Base-by-base conservation (phyloP, 2,797 vertebrate genomes). In the Microcaecilia unicolor region DNA sequence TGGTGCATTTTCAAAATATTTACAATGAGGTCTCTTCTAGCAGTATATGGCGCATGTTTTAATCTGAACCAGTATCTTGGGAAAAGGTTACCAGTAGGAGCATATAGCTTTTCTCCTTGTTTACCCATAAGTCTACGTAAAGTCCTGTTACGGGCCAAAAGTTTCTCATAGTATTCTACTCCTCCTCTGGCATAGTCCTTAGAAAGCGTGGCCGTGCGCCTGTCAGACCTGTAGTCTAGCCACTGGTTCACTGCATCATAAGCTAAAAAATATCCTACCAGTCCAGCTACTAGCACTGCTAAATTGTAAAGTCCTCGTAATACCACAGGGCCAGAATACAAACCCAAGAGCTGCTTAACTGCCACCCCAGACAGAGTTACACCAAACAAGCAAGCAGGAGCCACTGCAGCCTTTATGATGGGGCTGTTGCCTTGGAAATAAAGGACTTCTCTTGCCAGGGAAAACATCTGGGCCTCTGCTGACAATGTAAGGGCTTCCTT, bases 121-220 rank as follows among this genome's bases (percentile, higher is more conserved):
- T 64, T 60, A 10, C 91, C 94, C 87, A 97, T 85, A 29, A 97
- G 74, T 1, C 54, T 43, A 15, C 92, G 88, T 34, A 96, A 61
- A 13, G 68, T 80, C 53, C 66, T 74, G 55, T 97, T 97, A 36
- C 86, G 72, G 3, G 57, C 72, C 42, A 98, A 57, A 46, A 97
- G 76, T 69, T 93, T 92, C 29, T 93, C 78, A 4, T 95, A 98
- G 69, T 97, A 98, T 64, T 98, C 92, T 9, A 95, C 67, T 2
- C 91, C 95, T 7, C 92, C 93, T 16, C 37, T 68, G 39, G 89
- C 83, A 0, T 95, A 96, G 25, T 67, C 59, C 2, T 18, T 22
- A 10, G 93, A 95, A 36, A 96, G 18, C 6, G 61, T 17, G 0
- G 92, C 92, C 0, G 84, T 85, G 3, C 15, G 71, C 3, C 37